Evolutionary conservation across 2,888 invertebrate genomes (phyloP), one percentile per base, ranked within the genome.

Genomic region (Pegoplata infirma): DNA sequence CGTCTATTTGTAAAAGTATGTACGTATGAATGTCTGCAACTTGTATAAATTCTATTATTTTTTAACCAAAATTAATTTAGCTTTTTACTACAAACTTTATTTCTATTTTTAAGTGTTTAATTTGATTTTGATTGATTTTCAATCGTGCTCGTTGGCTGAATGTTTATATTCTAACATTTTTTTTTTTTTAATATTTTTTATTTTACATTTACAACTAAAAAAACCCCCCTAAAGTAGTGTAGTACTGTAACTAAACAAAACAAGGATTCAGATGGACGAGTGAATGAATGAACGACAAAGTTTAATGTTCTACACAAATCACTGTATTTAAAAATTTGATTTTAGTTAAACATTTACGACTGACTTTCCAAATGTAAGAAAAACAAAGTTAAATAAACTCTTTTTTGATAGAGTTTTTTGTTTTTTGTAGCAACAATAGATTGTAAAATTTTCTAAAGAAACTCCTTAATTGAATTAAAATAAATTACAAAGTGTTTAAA

Each of bases 61-160:
- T 23, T 25, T 51, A 53, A 69, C 69, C 28, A 69, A 51, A 69
- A 69, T 61, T 58, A 53, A 61, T 71, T 61, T 49, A 46, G 19
- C 49, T 46, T 58, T 66, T 59, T 46, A 6, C 14, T 28, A 28
- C 25, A 44, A 64, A 58, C 49, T 61, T 72, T 71, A 46, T 59
- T 67, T 14, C 47, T 53, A 40, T 19, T 58, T 21, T 56, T 53
- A 67, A 74, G 77, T 77, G 77, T 77, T 77, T 77, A 73, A 77
- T 77, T 77, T 73, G 77, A 73, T 73, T 77, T 77, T 67, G 73
- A 73, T 77, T 68, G 72, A 77, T 68, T 68, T 77, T 64, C 47
- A 68, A 68, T 58, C 63, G 56, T 28, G 19, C 44, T 40, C 25
- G n/a, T 40, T 40, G 25, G 25, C 6, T 25, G 25, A 3, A n/a